A percentile compares a stretch with the other conserved stretches of the same genome.
phyloP scores from a whole-genome alignment of 1,140 invertebrate species.

The Triops cancriformis region DNA sequence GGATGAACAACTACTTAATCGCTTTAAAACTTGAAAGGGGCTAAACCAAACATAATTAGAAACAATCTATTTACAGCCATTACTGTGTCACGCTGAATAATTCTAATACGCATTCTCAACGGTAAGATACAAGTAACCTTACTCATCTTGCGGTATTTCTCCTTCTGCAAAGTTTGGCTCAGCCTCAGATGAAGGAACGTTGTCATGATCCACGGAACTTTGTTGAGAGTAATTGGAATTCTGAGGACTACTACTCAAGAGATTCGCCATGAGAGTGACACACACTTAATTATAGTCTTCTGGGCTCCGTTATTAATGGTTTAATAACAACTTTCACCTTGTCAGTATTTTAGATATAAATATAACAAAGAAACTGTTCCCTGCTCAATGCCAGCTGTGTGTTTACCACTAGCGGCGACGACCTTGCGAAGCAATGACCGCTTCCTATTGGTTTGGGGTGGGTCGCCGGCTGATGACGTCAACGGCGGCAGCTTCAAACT shows the following conservation, averaged over 20 bases:
- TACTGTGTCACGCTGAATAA: no score
- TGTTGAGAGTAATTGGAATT: background rate
- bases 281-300: background rate
- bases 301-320: background rate
- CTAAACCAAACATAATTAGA: no score
- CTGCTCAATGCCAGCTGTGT: background rate
- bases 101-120: no score
- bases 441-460: background rate
- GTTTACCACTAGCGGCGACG: slow-evolving; percentile 3
- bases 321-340: background rate
- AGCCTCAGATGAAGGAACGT: background rate
- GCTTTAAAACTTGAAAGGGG: no score
- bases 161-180: background rate
- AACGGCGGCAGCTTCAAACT: background rate
- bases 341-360: background rate
- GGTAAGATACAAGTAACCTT: no score
- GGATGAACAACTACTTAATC: no score
- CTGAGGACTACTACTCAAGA: background rate
- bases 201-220: background rate
- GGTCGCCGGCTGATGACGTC: background rate
- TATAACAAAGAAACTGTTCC: background rate
- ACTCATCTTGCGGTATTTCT: no score
- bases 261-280: background rate
- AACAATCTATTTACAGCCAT: no score
- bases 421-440: background rate